Base-by-base conservation (phyloP, 2,888 invertebrate species). In the Stenoptilia bipunctidactyla region DNA sequence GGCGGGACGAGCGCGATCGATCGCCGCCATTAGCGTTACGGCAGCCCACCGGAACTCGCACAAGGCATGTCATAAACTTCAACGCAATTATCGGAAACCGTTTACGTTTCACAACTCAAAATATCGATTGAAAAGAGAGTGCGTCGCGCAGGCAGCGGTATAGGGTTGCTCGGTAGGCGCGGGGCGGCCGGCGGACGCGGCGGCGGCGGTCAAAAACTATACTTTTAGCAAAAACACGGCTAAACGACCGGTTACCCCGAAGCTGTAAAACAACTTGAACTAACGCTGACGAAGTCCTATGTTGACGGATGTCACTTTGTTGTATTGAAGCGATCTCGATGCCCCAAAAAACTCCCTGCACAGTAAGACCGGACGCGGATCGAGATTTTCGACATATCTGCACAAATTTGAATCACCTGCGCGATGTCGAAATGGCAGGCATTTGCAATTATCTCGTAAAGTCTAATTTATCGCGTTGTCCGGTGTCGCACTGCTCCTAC, bases 191-290 rank as follows among this genome's bases (percentile, higher is more conserved):
- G 43, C 41, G 44, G 30, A 39, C 44, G 39, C 40, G 43, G 33
- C 39, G 43, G 48, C 46, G 49, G 42, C 5, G 37, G 52, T 57
- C 59, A 66, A 66, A 65, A 61, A 61, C 56, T 52, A 60, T 55
- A 63, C 20, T 56, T 53, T 54, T 57, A 62, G 58, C 56, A 56
- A 57, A 55, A 71, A 66, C 65, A 48, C 55, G 61, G 53, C 51
- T 50, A 43, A 43, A 50, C 45, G 55, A 59, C 57, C 58, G 56
- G 58, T 43, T 42, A 46, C 43, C 45, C 45, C 34, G 38, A 39
- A 40, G 42, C 40, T 8, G 42, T 36, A 40, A 40, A 52, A 47
- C 50, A 51, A 56, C 58, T 55, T 56, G n/a, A 53, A 58, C 51
- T 53, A 50, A 50, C 40, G 52, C 46, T 52, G 55, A 55, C 50